Conservation (phyloP, 2,888 invertebrate genomes). For the Eupithecia exiguata region DNA sequence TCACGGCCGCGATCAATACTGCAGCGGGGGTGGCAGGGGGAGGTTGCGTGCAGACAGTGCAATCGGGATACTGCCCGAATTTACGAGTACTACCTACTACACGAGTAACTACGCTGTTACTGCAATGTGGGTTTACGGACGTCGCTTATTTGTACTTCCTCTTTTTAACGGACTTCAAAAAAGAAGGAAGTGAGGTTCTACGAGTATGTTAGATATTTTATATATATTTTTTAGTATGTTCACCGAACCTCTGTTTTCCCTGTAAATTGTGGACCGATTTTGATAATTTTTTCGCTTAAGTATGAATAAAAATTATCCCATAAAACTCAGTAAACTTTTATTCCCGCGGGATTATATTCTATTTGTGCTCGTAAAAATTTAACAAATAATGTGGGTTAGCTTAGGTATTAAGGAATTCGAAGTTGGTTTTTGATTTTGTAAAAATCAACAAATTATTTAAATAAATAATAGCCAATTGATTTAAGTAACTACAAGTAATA, state of each 20-base stretch:
- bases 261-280: neutral
- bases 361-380: neutral
- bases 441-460: too few relatives aligned
- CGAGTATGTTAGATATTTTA: neutral
- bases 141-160: slow-evolving; percentile 7
- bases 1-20: slow-evolving; percentile 82
- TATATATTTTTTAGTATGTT: neutral
- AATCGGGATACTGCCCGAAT: slow-evolving; percentile 39
- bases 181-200: neutral
- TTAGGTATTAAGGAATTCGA: too few relatives aligned
- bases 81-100: slow-evolving; percentile 33
- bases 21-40: slow-evolving; percentile 51
- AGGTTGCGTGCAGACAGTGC: slow-evolving; percentile 37
- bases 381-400: too few relatives aligned
- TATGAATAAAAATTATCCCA: neutral
- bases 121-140: slow-evolving; percentile 28
- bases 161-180: neutral
- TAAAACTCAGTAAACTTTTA: neutral
- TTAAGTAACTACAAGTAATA: too few relatives aligned
- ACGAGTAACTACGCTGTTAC: slow-evolving; percentile 25
- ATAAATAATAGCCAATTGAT: too few relatives aligned
- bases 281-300: neutral
- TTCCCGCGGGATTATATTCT: neutral
- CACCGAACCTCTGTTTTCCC: neutral
- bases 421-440: too few relatives aligned